phyloP scores from a whole-genome alignment of 2,113 vertebrate species.

The Trachemys scripta region DNA sequence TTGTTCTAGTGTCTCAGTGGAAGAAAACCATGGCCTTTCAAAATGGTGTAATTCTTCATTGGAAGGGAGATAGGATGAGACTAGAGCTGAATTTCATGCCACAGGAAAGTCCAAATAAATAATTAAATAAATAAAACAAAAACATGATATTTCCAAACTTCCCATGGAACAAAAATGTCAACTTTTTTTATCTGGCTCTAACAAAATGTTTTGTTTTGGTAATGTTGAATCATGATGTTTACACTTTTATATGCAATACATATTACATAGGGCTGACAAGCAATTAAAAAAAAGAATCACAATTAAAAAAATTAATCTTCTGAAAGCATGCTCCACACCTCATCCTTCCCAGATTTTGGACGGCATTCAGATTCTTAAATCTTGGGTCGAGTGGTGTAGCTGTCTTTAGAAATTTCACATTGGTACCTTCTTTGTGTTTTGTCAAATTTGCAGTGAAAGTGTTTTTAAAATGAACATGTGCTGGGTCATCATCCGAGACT shows the following conservation, averaged over 20 bases:
- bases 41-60: neutral
- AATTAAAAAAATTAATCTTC: too few species aligned
- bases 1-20: neutral
- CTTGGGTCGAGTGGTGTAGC: too few species aligned
- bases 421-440: too few species aligned
- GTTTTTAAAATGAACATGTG: too few species aligned
- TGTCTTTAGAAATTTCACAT: too few species aligned
- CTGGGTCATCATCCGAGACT: too few species aligned
- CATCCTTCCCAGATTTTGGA: too few species aligned
- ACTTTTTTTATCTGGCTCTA: neutral
- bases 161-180: neutral
- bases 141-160: neutral
- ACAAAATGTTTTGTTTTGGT: neutral
- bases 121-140: neutral
- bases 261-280: too few species aligned
- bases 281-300: too few species aligned
- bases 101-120: neutral
- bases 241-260: neutral
- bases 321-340: too few species aligned
- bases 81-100: neutral
- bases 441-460: too few species aligned
- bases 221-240: neutral
- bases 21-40: neutral
- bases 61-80: neutral
- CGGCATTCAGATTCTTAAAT: too few species aligned